These are phyloP conservation scores for Phyllostomus discolor DNA, from an alignment of 2,113 vertebrate genomes.

Conservation along the genomic window DNA sequence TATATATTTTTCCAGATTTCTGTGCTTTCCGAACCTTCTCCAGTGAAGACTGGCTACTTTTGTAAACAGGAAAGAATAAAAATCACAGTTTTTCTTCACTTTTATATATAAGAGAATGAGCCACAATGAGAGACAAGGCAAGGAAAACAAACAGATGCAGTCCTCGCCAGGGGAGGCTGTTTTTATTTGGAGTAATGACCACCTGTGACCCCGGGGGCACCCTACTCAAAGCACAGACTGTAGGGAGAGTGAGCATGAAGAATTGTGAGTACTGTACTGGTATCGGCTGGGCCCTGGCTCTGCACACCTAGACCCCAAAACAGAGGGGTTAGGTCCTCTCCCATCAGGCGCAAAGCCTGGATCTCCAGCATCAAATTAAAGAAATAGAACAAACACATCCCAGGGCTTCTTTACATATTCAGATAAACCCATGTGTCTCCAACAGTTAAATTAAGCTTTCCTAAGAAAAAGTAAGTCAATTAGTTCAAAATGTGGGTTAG, in stretches of 20 bases:
- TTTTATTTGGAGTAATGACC: background rate
- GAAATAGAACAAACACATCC: slow-evolving; percentile 67
- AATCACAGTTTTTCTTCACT: background rate
- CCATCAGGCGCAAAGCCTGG: background rate
- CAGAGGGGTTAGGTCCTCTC: background rate
- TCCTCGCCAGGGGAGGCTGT: background rate
- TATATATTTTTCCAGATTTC: background rate
- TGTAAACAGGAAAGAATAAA: background rate
- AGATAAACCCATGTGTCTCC: slow-evolving; percentile 67
- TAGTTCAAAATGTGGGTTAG: slow-evolving; percentile 80
- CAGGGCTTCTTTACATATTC: slow-evolving; percentile 69
- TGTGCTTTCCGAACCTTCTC: background rate
- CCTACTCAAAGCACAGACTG: background rate
- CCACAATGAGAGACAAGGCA: background rate
- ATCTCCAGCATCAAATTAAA: slow-evolving; percentile 48
- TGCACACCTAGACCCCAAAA: background rate
- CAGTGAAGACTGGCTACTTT: background rate
- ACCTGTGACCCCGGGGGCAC: background rate
- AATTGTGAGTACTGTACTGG: background rate
- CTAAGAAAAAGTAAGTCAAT: slow-evolving; percentile 77
- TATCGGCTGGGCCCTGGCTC: background rate
- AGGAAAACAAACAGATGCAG: background rate
- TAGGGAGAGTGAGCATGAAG: background rate
- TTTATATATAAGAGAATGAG: background rate
- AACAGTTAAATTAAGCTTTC: slow-evolving; percentile 73